Conservation (phyloP, 2,113 vertebrate genomes). For the Malurus alboscapulatus region DNA sequence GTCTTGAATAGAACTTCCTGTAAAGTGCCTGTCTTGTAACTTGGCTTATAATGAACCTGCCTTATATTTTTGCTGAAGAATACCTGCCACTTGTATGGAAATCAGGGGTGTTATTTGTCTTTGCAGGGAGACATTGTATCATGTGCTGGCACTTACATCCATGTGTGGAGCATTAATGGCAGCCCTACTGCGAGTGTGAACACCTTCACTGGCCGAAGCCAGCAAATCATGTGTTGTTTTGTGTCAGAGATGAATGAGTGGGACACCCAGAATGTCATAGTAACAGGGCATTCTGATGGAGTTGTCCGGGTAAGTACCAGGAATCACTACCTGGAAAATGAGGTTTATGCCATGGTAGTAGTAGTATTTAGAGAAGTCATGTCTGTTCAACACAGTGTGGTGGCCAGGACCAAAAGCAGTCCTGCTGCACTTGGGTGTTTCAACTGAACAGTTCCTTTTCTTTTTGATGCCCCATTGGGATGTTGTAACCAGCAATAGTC, state of each 20-base stretch:
- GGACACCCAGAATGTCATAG: conserved; percentile 98
- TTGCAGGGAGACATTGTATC: conserved; percentile 94
- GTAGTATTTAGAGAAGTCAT: background rate
- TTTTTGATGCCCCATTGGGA: fast-evolving
- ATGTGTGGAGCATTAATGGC: conserved; percentile 98
- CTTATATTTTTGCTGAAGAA: background rate
- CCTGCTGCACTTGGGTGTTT: background rate
- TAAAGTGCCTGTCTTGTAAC: background rate
- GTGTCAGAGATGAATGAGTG: conserved; percentile 98
- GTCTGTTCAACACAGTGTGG: background rate
- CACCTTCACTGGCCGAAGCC: conserved; percentile 94
- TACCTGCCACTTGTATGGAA: background rate
- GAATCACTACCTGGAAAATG: background rate
- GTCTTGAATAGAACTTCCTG: background rate
- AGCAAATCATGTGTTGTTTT: conserved; percentile 95
- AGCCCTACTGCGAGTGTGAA: conserved; percentile 93
- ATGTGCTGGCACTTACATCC: conserved; percentile 92
- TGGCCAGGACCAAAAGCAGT: background rate
- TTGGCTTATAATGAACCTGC: background rate
- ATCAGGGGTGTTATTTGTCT: background rate
- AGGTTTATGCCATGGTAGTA: background rate
- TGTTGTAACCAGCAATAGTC: background rate
- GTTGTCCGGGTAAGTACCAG: conserved; percentile 86
- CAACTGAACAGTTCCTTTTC: background rate
- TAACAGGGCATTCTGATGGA: conserved; percentile 94